Evolutionary conservation across 2,888 invertebrate species (phyloP).

Genomic region (Drosophila borealis): DNA sequence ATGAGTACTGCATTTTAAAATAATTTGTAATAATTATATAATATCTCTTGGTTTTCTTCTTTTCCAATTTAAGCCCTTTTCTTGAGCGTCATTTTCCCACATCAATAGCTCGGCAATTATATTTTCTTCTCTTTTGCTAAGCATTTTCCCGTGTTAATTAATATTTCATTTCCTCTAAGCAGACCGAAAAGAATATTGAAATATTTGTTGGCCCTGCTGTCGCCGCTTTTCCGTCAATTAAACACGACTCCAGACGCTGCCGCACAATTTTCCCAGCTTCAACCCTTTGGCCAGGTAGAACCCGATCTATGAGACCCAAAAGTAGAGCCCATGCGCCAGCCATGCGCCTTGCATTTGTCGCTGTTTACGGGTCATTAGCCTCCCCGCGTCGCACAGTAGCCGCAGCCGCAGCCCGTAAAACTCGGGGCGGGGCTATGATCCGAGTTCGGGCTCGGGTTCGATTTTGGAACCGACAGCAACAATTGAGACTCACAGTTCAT

Average conservation of each 20-base stretch:
- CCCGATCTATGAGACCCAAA: conserved; percentile 4
- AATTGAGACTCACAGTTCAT: conserved; percentile 55
- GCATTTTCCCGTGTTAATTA: conserved; percentile 51
- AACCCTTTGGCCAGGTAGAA: conserved; percentile 57
- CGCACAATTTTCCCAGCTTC: conserved; percentile 25
- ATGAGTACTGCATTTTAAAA: too few relatives aligned
- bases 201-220: conserved; percentile 31
- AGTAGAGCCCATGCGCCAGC: conserved; percentile 46
- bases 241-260: conserved; percentile 23
- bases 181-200: conserved; percentile 30
- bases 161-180: conserved; percentile 20
- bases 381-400: conserved; percentile 48
- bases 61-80: conserved; percentile 2
- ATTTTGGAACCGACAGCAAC: conserved; percentile 17
- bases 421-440: too few relatives aligned
- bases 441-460: conserved; percentile 11
- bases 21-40: conserved; percentile 2
- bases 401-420: conserved; percentile 16
- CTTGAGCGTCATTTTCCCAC: conserved; percentile 17
- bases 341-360: conserved; percentile 57
- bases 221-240: conserved; percentile 61
- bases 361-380: conserved; percentile 61
- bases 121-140: conserved; percentile 11
- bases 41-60: neutral
- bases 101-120: conserved; percentile 20